phyloP scores from a whole-genome alignment of 2,888 invertebrate genomes.

The Drosophila monieri region DNA sequence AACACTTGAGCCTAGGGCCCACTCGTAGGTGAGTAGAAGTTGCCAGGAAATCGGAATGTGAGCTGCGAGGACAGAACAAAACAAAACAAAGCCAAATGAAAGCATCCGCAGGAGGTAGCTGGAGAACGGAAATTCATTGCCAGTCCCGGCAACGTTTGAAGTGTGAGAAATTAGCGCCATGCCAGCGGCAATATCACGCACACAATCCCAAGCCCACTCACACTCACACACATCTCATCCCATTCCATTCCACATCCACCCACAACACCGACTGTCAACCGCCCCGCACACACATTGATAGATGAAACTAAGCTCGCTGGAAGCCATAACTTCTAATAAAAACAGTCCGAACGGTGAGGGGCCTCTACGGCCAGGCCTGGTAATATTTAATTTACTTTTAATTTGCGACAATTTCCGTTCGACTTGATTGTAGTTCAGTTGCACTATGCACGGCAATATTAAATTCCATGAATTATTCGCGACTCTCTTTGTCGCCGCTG shows the following conservation, averaged over 20 bases:
- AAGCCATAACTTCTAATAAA: conserved; percentile 40
- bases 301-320: conserved; percentile 35
- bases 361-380: conserved; percentile 26
- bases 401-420: conserved; percentile 60
- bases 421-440: conserved; percentile 46
- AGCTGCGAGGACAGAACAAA: conserved; percentile 14
- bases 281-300: conserved; percentile 15
- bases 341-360: conserved; percentile 4
- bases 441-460: conserved; percentile 2
- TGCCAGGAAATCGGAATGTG: conserved; percentile 6
- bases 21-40: not conserved
- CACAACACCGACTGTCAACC: conserved; percentile 23
- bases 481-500: conserved; percentile 10
- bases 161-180: conserved; percentile 75
- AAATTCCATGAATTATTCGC: conserved; percentile 15
- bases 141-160: conserved; percentile 56
- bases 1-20: conserved; percentile 16
- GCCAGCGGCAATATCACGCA: conserved; percentile 41
- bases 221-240: not conserved
- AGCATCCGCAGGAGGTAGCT: conserved; percentile 48
- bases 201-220: not conserved
- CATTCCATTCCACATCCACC: not conserved
- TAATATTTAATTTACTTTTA: conserved; percentile 61
- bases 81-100: conserved; percentile 34
- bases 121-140: conserved; percentile 72